Evolutionary conservation across 2,113 vertebrate genomes (phyloP).

Genomic region (Centropristis striata): DNA sequence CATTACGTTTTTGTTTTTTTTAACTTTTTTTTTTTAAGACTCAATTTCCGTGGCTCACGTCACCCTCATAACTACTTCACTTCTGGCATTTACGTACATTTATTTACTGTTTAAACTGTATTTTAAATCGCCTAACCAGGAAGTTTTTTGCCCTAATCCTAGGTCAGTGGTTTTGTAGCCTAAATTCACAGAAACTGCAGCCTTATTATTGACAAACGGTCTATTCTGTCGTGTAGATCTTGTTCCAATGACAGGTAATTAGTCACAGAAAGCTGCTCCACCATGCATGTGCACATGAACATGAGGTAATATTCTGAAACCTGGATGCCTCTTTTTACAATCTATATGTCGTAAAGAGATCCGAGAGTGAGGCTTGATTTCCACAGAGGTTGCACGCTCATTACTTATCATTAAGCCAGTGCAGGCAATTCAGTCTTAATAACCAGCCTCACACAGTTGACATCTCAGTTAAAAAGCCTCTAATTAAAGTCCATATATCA

Average conservation of each 20-base stretch:
- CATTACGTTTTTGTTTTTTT: too few relatives aligned
- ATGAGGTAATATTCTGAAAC: not conserved
- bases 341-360: slow-evolving; percentile 4
- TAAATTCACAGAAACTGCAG: too few relatives aligned
- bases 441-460: slow-evolving; percentile 45
- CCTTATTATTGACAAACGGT: too few relatives aligned
- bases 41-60: too few relatives aligned
- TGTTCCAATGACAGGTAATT: not conserved
- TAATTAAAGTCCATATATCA: slow-evolving; percentile 70
- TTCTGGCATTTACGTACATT: too few relatives aligned
- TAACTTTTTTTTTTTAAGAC: too few relatives aligned
- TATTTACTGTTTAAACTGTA: too few relatives aligned
- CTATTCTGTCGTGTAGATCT: too few relatives aligned
- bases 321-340: not conserved
- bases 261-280: not conserved
- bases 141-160: too few relatives aligned
- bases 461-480: slow-evolving; percentile 61
- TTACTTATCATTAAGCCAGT: slow-evolving; percentile 53
- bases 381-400: slow-evolving; percentile 49
- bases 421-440: slow-evolving; percentile 51
- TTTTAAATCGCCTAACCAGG: too few relatives aligned
- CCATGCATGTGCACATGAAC: not conserved
- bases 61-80: too few relatives aligned
- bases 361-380: slow-evolving; percentile 45
- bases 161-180: too few relatives aligned